phyloP scores from a whole-genome alignment of 2,888 invertebrate genomes.

The Netelia fuscicornis region DNA sequence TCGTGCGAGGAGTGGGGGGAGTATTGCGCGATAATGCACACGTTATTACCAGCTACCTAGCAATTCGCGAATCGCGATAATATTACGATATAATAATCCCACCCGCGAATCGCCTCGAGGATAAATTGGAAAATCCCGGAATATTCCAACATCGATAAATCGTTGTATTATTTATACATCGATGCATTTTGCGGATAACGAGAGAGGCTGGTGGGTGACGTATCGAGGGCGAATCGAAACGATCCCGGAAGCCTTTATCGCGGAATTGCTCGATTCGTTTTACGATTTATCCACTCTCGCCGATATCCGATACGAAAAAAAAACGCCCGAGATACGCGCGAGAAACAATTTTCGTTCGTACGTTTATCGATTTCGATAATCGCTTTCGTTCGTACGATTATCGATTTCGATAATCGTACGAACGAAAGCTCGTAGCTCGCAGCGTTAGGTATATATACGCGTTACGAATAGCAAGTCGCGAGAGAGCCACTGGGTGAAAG shows the following conservation, averaged over 20 bases:
- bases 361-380: background rate
- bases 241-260: slow-evolving; percentile 9
- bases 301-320: background rate
- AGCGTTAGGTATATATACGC: background rate
- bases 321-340: background rate
- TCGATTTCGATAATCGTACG: background rate
- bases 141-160: slow-evolving; percentile 31
- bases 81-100: slow-evolving; percentile 46
- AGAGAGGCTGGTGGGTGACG: background rate
- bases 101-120: slow-evolving; percentile 3
- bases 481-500: background rate
- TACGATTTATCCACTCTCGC: background rate
- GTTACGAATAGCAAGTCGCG: slow-evolving; percentile 20
- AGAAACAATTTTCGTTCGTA: slow-evolving; percentile 22
- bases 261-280: background rate
- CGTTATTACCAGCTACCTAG: background rate
- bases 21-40: slow-evolving; percentile 59
- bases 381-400: background rate
- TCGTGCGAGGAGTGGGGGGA: background rate
- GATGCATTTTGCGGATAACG: slow-evolving; percentile 30
- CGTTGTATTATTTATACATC: slow-evolving; percentile 14
- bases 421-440: background rate
- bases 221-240: slow-evolving; percentile 12
- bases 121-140: slow-evolving; percentile 46
- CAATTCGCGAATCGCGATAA: slow-evolving; percentile 46